These are phyloP conservation scores for Gryon sp. DNA, from an alignment of 1,140 invertebrate species.

Conservation along the genomic window DNA sequence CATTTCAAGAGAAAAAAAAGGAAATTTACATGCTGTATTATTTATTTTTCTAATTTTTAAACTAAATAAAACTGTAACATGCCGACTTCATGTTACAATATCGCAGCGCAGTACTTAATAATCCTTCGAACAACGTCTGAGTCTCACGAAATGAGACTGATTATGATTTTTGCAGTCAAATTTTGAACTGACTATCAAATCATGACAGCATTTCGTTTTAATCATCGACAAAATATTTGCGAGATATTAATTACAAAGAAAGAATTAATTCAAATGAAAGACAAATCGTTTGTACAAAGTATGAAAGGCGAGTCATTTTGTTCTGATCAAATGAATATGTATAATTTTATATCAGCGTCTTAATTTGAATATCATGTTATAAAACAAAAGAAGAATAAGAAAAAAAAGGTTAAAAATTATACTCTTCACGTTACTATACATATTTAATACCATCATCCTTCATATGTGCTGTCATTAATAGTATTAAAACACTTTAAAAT, in stretches of 20 bases:
- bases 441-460: constrained; percentile 63
- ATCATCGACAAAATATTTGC: too few species aligned
- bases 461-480: constrained; percentile 56
- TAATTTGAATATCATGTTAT: constrained; percentile 44
- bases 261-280: too few species aligned
- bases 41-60: constrained; percentile 66
- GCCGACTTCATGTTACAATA: constrained; percentile 61
- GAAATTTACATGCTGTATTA: too few species aligned
- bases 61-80: constrained; percentile 67
- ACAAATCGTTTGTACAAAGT: constrained; percentile 58
- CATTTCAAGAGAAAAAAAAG: too few species aligned
- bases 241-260: too few species aligned
- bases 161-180: constrained; percentile 6
- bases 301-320: constrained; percentile 14
- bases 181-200: neutral
- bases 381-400: too few species aligned
- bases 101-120: constrained; percentile 69
- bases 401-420: constrained; percentile 55
- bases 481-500: constrained; percentile 44
- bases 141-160: constrained; percentile 9
- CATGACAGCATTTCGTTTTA: neutral
- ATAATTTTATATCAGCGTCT: constrained; percentile 45
- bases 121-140: constrained; percentile 12
- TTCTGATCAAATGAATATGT: constrained; percentile 19
- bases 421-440: constrained; percentile 59